These are phyloP conservation scores for Pluvianellus socialis DNA, from an alignment of 2,113 vertebrate species.

Conservation along the genomic window DNA sequence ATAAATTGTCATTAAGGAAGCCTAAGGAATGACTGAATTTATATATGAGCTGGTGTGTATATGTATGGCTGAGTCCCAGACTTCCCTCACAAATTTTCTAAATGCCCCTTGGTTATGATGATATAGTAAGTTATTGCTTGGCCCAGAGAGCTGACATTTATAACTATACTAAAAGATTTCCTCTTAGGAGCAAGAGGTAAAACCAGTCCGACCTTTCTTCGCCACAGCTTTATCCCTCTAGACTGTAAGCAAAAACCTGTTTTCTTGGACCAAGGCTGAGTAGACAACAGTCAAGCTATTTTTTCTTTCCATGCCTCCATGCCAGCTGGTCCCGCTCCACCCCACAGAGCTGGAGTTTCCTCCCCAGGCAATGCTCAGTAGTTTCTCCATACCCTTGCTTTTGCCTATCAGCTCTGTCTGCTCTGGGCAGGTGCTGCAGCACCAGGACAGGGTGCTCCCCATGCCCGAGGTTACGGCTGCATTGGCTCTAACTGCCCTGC, in stretches of 20 bases:
- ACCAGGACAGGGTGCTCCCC: not conserved
- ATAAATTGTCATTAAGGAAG: not conserved
- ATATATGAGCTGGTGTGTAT: not conserved
- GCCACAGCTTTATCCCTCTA: not conserved
- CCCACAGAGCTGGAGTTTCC: not conserved
- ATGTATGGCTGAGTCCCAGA: not conserved
- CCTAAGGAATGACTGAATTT: not conserved
- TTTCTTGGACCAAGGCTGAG: not conserved
- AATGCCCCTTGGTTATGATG: not conserved
- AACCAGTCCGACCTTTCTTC: not conserved
- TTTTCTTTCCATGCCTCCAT: not conserved
- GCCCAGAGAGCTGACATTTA: not conserved
- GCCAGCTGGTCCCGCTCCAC: not conserved
- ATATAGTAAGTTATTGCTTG: not conserved
- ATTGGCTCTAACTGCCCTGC: not conserved
- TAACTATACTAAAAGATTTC: not conserved
- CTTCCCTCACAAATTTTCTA: not conserved
- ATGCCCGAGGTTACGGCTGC: rapidly evolving
- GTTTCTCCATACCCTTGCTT: not conserved
- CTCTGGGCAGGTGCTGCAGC: not conserved
- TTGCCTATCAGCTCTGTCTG: not conserved
- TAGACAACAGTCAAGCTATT: not conserved
- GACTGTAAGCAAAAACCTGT: not conserved
- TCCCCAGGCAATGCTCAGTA: rapidly evolving
- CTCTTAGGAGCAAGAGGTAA: not conserved